Evolutionary conservation across 2,888 invertebrate genomes (phyloP).

Genomic region (Drosophila austrosaltans): DNA sequence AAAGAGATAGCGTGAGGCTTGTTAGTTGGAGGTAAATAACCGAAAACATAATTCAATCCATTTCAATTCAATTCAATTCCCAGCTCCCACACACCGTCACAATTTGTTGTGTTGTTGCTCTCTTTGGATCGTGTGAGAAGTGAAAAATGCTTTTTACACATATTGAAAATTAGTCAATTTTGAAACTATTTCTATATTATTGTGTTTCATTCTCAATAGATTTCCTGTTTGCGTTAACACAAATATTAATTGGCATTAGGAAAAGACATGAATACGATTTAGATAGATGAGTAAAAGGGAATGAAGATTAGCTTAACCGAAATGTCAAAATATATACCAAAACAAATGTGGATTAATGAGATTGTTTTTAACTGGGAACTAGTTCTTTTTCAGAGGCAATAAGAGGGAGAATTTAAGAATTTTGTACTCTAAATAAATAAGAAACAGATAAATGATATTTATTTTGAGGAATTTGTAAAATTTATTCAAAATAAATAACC

Average conservation of each 20-base stretch:
- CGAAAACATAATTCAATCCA: not conserved
- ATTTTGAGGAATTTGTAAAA: no score
- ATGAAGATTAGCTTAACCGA: no score
- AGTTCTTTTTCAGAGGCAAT: no score
- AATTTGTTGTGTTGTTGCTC: not conserved
- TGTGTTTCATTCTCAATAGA: not conserved
- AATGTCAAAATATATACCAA: no score
- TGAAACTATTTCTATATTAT: not conserved
- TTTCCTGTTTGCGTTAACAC: conserved; percentile 7
- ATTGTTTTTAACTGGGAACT: no score
- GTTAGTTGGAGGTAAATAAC: conserved; percentile 4
- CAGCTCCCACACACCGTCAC: conserved; percentile 38
- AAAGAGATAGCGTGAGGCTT: not conserved
- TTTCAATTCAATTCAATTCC: conserved; percentile 18
- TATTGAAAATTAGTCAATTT: conserved; percentile 59
- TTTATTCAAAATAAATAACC: no score
- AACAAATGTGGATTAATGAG: no score
- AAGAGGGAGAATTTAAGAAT: no score
- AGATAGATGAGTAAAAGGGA: not conserved
- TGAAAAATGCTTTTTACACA: conserved; percentile 43
- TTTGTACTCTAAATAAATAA: no score
- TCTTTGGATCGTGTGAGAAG: conserved; percentile 44
- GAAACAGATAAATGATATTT: no score
- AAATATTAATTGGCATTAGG: not conserved
- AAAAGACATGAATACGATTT: not conserved